Evolutionary conservation across 2,113 vertebrate species (phyloP).

Genomic region (Mugil cephalus): DNA sequence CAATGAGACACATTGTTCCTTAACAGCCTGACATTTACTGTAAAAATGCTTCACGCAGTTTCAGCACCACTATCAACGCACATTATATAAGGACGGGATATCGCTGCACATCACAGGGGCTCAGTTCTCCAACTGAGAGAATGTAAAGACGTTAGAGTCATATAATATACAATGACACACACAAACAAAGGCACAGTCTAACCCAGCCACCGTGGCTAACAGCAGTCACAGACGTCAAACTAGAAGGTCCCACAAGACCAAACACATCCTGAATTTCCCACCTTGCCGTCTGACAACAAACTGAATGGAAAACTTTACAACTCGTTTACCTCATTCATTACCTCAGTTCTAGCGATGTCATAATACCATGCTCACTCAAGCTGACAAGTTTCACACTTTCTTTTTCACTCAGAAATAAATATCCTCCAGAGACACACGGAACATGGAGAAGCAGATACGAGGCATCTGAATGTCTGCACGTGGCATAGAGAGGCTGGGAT

Average conservation of each 20-base stretch:
- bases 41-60: not conserved
- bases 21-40: not conserved
- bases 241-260: constrained; percentile 10
- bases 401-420: constrained; percentile 54
- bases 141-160: not conserved
- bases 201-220: not conserved
- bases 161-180: not conserved
- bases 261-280: constrained; percentile 46
- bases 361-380: constrained; percentile 60
- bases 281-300: constrained; percentile 35
- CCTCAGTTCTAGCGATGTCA: constrained; percentile 21
- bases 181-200: not conserved
- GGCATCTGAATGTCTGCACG: constrained; percentile 9
- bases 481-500: constrained; percentile 40
- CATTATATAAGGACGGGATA: not conserved
- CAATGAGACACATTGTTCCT: not conserved
- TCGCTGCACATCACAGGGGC: not conserved
- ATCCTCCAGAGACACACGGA: not conserved
- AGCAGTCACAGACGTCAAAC: not conserved
- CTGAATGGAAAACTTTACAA: constrained; percentile 37
- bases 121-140: not conserved
- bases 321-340: constrained; percentile 32
- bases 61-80: not conserved
- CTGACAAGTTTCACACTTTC: constrained; percentile 56
- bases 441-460: not conserved